Conservation (phyloP, 2,888 invertebrate genomes). For the Nudaria mundana region DNA sequence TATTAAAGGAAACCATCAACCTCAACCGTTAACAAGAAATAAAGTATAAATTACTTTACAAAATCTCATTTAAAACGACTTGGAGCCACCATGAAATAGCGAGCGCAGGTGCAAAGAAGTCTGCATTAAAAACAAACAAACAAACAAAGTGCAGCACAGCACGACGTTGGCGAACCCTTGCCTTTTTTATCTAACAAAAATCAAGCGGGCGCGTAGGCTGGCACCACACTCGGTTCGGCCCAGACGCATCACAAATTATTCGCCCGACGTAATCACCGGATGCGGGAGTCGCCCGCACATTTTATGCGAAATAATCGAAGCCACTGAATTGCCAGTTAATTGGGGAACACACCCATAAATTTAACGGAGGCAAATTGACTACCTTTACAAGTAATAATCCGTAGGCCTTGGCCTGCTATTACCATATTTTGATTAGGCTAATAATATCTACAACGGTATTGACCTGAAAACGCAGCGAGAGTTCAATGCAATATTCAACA, state of each 20-base stretch:
- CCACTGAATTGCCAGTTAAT: conserved; percentile 80
- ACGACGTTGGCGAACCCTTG: conserved; percentile 18
- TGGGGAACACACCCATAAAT: conserved; percentile 75
- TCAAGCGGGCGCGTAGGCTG: conserved; percentile 53
- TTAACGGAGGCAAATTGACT: conserved; percentile 69
- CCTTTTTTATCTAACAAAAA: conserved; percentile 77
- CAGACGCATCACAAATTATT: conserved; percentile 77
- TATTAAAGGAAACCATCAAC: conserved; percentile 41
- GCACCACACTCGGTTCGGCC: conserved; percentile 51
- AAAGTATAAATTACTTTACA: conserved; percentile 42
- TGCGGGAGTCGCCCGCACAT: conserved; percentile 79
- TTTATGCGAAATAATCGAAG: conserved; percentile 79
- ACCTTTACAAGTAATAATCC: conserved; percentile 49
- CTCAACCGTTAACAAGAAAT: conserved; percentile 35
- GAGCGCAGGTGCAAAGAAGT: conserved; percentile 71
- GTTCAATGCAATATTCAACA: conserved; percentile 48
- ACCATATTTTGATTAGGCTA: conserved; percentile 75
- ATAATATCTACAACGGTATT: too few relatives aligned
- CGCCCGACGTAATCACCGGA: conserved; percentile 76
- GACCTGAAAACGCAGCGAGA: too few relatives aligned
- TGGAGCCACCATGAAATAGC: conserved; percentile 44
- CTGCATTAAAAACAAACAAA: conserved; percentile 64
- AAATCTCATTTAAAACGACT: conserved; percentile 54
- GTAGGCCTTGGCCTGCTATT: conserved; percentile 50
- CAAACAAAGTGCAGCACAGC: conserved; percentile 28